A percentile compares a stretch with the other conserved stretches of the same genome.
These are phyloP conservation scores for Calidris pugnax DNA, from an alignment of 2,113 vertebrate genomes.

Conservation along the genomic window DNA sequence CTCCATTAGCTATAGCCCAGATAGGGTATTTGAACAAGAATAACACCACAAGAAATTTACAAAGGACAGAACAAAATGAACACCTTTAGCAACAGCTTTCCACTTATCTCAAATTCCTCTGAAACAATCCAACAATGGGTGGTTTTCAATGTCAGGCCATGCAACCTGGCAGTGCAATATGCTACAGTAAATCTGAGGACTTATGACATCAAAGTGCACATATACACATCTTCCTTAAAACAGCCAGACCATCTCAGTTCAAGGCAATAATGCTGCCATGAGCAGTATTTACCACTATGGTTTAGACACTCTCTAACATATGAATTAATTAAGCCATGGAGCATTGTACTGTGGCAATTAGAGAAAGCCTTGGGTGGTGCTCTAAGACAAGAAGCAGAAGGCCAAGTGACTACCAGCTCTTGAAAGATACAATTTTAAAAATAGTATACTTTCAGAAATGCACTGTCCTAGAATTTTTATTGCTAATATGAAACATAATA, in stretches of 20 bases:
- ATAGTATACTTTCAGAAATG: neutral
- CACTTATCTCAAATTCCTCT: constrained; percentile 1
- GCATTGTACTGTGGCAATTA: neutral
- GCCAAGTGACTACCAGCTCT: neutral
- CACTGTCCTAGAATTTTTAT: neutral
- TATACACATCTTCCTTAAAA: neutral
- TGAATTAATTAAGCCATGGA: neutral
- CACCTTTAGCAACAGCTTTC: constrained; percentile 6
- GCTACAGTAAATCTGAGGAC: neutral
- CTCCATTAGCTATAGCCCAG: constrained; percentile 47
- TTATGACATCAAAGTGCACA: neutral
- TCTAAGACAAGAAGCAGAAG: neutral
- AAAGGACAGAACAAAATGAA: neutral
- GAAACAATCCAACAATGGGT: neutral
- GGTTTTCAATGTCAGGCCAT: neutral
- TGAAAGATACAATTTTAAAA: neutral
- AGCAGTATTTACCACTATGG: neutral
- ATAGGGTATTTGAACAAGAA: constrained; percentile 43
- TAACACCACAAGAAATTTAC: constrained; percentile 30
- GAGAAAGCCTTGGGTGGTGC: neutral
- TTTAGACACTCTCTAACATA: neutral
- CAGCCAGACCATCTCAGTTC: neutral
- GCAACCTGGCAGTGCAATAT: neutral
- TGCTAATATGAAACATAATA: neutral
- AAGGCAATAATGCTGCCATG: neutral